A percentile compares a stretch with the other conserved stretches of the same genome.
Evolutionary conservation across 2,113 vertebrate species (phyloP).

Genomic region (Bambusicola thoracicus): DNA sequence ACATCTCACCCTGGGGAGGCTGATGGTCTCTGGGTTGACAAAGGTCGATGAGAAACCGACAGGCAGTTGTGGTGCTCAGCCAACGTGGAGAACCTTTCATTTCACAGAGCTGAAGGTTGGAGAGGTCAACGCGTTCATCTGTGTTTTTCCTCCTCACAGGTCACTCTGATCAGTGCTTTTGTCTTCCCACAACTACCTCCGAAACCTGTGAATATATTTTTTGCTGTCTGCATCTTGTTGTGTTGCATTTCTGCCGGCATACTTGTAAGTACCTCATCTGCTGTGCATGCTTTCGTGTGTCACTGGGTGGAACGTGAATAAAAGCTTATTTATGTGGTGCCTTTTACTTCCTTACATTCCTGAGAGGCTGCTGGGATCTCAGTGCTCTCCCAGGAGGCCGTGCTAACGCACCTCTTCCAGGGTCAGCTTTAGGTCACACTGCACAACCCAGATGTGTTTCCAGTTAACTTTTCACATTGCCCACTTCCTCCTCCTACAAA

Average conservation of each 20-base stretch:
- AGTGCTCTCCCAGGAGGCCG: neutral
- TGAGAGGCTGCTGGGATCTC: neutral
- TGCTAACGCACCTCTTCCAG: neutral
- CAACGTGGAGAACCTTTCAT: neutral
- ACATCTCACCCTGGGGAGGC: neutral
- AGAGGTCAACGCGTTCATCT: neutral
- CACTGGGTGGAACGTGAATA: neutral
- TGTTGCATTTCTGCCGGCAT: conserved; percentile 83
- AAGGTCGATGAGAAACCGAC: neutral
- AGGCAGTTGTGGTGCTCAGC: neutral
- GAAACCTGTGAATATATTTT: conserved; percentile 86
- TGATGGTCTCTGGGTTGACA: neutral
- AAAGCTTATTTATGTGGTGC: neutral
- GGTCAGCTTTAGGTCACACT: neutral
- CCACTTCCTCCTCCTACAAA: neutral
- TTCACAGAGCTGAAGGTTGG: neutral
- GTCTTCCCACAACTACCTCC: conserved; percentile 87
- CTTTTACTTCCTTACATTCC: neutral
- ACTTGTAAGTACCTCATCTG: conserved; percentile 80
- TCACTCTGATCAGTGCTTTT: conserved; percentile 87
- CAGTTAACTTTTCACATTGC: neutral
- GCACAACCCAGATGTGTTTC: neutral
- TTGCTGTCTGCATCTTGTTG: conserved; percentile 86
- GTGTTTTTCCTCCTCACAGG: conserved; percentile 73
- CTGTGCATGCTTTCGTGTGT: rapidly evolving